Evolutionary conservation across 2,113 vertebrate genomes (phyloP).

Genomic region (Nicator chloris): DNA sequence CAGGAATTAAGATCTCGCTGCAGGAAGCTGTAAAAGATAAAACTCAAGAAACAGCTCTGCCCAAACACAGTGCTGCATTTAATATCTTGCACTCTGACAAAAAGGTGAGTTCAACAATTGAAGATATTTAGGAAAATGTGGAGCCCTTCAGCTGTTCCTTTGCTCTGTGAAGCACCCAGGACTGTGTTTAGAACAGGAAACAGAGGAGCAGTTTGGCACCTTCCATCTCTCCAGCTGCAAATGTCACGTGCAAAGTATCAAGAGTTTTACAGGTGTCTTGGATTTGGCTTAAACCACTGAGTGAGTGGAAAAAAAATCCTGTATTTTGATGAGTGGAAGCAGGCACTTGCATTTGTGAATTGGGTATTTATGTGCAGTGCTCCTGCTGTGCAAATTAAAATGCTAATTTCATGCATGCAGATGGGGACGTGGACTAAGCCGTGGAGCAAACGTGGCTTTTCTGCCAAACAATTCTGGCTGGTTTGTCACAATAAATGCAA

Average conservation of each 20-base stretch:
- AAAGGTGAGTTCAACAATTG: not conserved
- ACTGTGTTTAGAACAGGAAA: not conserved
- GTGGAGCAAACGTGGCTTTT: not conserved
- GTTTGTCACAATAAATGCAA: not conserved
- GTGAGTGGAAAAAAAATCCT: not conserved
- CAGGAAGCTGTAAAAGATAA: not conserved
- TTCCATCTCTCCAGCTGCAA: slow-evolving; percentile 8
- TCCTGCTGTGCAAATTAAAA: not conserved
- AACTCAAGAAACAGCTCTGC: not conserved
- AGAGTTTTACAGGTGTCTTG: not conserved
- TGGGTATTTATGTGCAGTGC: not conserved
- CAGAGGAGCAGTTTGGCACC: not conserved
- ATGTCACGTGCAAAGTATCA: not conserved
- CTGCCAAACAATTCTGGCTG: not conserved
- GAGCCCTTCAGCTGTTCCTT: not conserved
- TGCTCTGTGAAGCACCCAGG: not conserved
- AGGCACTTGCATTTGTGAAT: not conserved
- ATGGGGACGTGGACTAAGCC: not conserved
- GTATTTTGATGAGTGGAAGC: not conserved
- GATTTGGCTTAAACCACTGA: not conserved
- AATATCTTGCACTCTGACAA: not conserved
- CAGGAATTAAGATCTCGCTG: not conserved
- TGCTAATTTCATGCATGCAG: not conserved
- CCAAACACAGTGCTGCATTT: not conserved
- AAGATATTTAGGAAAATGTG: not conserved